Percentiles rank a stretch among this genome's conserved stretches.
Evolutionary conservation across 2,888 invertebrate species (phyloP).

Genomic region (Euzophera pinguis): DNA sequence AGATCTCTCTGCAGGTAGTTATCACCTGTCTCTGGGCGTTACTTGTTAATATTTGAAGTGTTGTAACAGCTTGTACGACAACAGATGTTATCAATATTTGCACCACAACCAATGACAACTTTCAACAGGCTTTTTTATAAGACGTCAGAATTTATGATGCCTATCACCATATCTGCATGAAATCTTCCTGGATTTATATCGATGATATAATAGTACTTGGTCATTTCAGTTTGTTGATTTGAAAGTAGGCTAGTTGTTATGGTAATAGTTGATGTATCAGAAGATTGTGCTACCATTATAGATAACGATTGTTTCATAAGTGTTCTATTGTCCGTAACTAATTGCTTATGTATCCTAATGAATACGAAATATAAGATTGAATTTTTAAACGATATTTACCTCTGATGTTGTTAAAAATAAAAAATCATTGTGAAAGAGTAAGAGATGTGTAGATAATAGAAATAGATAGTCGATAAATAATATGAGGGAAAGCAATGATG

Average conservation of each 20-base stretch:
- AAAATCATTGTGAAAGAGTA: no score
- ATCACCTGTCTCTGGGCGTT: background rate
- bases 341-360: background rate
- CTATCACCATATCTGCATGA: conserved; percentile 7
- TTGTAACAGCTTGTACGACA: background rate
- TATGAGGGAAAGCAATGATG: no score
- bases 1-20: background rate
- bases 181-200: conserved; percentile 7
- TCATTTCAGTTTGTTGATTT: background rate
- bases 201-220: conserved; percentile 2
- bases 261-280: conserved; percentile 2
- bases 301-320: background rate
- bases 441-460: no score
- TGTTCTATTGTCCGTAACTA: background rate
- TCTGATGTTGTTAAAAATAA: no score
- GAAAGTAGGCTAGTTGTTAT: conserved; percentile 7
- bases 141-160: conserved; percentile 6
- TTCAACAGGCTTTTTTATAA: conserved; percentile 4
- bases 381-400: no score
- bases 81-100: conserved; percentile 1
- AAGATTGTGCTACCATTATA: background rate
- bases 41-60: background rate
- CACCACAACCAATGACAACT: background rate
- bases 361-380: background rate
- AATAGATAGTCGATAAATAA: no score